A percentile compares a stretch with the other conserved stretches of the same genome.
These are phyloP conservation scores for Brachionus plicatilis DNA, from an alignment of 1,140 invertebrate species.

Conservation along the genomic window DNA sequence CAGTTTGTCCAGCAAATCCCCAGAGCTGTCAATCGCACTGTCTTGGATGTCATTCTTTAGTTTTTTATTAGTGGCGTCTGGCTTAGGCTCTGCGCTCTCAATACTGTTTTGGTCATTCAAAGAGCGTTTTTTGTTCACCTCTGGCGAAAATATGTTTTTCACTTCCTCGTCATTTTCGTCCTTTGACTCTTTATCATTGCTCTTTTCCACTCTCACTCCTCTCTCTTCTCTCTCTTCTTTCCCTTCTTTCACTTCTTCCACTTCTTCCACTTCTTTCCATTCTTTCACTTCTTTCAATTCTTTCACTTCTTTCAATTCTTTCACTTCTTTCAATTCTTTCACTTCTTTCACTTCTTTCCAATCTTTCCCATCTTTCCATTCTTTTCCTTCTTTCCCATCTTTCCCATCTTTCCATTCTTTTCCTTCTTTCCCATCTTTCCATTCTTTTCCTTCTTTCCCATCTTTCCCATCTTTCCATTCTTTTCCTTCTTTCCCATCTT, in stretches of 20 bases:
- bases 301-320: background rate
- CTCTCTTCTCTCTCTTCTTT: background rate
- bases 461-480: background rate
- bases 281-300: background rate
- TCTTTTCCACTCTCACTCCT: background rate
- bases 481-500: background rate
- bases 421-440: background rate
- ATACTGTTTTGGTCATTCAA: background rate
- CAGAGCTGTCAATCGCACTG: background rate
- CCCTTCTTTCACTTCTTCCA: background rate
- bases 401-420: background rate
- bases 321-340: background rate
- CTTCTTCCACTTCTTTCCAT: background rate
- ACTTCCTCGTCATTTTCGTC: slow-evolving; percentile 28
- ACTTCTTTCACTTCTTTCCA: background rate
- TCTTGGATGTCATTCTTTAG: background rate
- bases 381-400: background rate
- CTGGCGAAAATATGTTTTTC: background rate
- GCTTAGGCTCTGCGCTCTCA: no score
- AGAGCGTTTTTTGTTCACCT: background rate
- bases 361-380: background rate
- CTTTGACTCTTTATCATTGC: background rate
- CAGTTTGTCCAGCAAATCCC: background rate
- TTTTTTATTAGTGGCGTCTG: background rate
- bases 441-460: background rate